phyloP scores from a whole-genome alignment of 2,888 invertebrate species.

The Celastrina argiolus region DNA sequence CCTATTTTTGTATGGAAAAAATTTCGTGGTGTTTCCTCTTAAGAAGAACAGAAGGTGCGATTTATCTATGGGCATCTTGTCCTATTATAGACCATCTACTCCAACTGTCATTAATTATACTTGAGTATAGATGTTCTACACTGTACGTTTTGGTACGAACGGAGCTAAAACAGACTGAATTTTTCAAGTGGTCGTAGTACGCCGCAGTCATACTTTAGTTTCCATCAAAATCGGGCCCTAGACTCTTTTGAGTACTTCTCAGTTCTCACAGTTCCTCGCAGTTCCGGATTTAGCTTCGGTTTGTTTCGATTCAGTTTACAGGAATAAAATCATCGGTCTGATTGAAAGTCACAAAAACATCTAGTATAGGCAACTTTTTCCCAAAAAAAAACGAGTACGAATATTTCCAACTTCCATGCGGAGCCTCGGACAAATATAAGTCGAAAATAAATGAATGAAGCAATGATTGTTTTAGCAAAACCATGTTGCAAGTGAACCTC shows the following conservation, averaged over 20 bases:
- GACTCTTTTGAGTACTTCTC: constrained; percentile 1
- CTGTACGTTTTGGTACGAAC: too few relatives aligned
- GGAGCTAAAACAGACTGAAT: background rate
- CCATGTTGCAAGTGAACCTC: too few relatives aligned
- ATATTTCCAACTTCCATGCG: background rate
- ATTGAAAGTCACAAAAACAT: background rate
- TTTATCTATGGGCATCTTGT: too few relatives aligned
- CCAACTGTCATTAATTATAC: too few relatives aligned
- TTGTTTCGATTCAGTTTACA: background rate
- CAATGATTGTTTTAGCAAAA: background rate
- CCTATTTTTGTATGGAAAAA: too few relatives aligned
- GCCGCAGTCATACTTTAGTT: background rate
- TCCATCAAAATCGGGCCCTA: background rate
- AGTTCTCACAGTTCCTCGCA: constrained; percentile 1
- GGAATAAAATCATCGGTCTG: background rate
- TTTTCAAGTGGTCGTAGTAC: background rate
- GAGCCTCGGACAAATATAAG: background rate
- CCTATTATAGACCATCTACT: too few relatives aligned
- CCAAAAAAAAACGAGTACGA: background rate
- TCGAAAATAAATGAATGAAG: background rate
- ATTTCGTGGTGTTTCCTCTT: too few relatives aligned
- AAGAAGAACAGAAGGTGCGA: too few relatives aligned
- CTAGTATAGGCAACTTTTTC: background rate
- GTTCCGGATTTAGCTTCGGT: background rate
- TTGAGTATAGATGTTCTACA: too few relatives aligned